Evolutionary conservation across 2,797 vertebrate species (phyloP).

Genomic region (Sebastes minor): DNA sequence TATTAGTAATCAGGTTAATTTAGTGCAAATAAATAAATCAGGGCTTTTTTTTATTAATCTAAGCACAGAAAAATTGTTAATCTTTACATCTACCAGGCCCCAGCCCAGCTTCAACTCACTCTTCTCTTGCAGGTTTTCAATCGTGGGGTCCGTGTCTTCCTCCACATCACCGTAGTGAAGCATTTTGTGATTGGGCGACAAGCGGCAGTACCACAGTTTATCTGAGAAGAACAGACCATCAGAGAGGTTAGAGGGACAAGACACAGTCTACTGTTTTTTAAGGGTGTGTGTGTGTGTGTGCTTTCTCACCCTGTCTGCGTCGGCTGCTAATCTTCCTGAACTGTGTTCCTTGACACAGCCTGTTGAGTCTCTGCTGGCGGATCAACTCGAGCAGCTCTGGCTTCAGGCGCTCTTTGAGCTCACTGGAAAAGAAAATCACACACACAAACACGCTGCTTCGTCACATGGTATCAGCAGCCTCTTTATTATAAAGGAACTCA

Average conservation of each 20-base stretch:
- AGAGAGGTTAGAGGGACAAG: background rate
- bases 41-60: background rate
- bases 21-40: background rate
- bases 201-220: conserved; percentile 96
- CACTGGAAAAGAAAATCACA: conserved; percentile 74
- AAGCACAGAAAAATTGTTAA: background rate
- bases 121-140: conserved; percentile 91
- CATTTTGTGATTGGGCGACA: conserved; percentile 97
- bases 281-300: background rate
- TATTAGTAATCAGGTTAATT: background rate
- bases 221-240: conserved; percentile 76
- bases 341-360: conserved; percentile 92
- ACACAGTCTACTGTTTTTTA: background rate
- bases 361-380: conserved; percentile 93
- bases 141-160: conserved; percentile 84
- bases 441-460: background rate
- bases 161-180: conserved; percentile 95
- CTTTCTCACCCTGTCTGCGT: conserved; percentile 88
- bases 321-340: conserved; percentile 97
- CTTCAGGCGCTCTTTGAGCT: conserved; percentile 93
- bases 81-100: background rate
- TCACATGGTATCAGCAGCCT: background rate
- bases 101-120: conserved; percentile 79
- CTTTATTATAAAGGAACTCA: background rate
- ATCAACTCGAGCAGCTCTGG: conserved; percentile 93